Evolutionary conservation across 2,113 vertebrate genomes (phyloP).

Genomic region (Gallinago media): DNA sequence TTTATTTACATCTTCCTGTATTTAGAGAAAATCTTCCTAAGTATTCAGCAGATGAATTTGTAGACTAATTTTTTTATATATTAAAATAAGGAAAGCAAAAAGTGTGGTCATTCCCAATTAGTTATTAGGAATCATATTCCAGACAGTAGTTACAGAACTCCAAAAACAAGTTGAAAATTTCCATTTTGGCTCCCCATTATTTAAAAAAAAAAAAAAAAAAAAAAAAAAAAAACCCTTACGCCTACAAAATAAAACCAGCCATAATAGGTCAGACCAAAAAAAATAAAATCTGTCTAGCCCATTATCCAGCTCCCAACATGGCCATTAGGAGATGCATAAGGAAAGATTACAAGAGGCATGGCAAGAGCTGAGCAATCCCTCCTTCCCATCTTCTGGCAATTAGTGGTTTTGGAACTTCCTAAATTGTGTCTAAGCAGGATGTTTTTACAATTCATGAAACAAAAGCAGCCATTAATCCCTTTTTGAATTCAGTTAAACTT

Average conservation of each 20-base stretch:
- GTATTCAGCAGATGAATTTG: background rate
- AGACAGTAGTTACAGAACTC: background rate
- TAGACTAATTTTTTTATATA: background rate
- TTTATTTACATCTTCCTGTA: background rate
- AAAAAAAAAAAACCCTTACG: background rate
- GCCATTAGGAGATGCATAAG: constrained; percentile 51
- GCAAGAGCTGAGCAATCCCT: constrained; percentile 18
- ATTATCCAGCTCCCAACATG: constrained; percentile 46
- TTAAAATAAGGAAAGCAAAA: background rate
- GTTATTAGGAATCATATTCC: background rate
- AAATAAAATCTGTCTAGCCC: background rate
- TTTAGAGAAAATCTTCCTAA: background rate
- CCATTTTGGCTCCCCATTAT: constrained; percentile 22
- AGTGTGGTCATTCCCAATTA: background rate
- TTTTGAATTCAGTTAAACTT: constrained; percentile 36
- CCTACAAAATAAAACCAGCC: constrained; percentile 35
- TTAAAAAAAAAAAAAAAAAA: background rate
- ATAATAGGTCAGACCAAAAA: background rate
- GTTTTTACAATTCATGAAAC: constrained; percentile 36
- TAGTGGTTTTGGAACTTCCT: constrained; percentile 57
- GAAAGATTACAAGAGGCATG: constrained; percentile 27
- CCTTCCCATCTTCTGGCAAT: constrained; percentile 52
- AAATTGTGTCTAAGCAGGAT: constrained; percentile 4
- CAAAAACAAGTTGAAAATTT: constrained; percentile 8
- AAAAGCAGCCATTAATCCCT: constrained; percentile 27